Percentiles rank a stretch among this genome's conserved stretches.
phyloP scores from a whole-genome alignment of 1,140 invertebrate species.

The Babylonia areolata region DNA sequence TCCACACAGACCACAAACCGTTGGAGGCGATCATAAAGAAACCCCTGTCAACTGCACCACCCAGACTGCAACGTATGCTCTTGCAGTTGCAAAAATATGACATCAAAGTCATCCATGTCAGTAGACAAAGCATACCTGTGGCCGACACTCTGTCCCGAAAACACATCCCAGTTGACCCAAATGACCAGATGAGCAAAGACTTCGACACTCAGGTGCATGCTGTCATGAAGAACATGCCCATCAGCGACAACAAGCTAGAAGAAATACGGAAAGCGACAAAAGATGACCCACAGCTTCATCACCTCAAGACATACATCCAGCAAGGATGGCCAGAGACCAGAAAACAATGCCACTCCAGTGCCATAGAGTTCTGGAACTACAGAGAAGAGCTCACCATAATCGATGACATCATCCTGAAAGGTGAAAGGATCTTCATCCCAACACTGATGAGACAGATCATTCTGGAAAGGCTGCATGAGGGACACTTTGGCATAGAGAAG shows the following conservation, averaged over 20 bases:
- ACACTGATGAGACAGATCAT: neutral
- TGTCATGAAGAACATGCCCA: neutral
- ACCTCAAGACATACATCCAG: constrained; percentile 5
- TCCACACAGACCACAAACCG: constrained; percentile 66
- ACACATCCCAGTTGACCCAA: neutral
- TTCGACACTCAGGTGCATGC: constrained; percentile 20
- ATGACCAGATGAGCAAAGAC: neutral
- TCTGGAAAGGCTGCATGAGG: neutral
- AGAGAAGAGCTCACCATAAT: constrained; percentile 23
- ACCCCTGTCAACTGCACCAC: constrained; percentile 39
- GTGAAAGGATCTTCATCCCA: constrained; percentile 15
- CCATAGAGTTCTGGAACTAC: neutral
- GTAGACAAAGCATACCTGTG: constrained; percentile 46
- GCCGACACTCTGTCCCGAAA: constrained; percentile 53
- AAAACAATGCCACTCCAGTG: neutral
- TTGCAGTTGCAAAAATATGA: constrained; percentile 52
- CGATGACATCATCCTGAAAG: constrained; percentile 28
- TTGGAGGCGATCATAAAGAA: constrained; percentile 52
- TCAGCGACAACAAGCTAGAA: constrained; percentile 18
- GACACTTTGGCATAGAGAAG: constrained; percentile 28
- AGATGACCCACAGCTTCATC: neutral
- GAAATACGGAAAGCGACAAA: constrained; percentile 25
- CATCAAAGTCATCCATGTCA: constrained; percentile 50
- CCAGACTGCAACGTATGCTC: constrained; percentile 56
- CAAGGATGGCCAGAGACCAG: constrained; percentile 23